Evolutionary conservation across 2,888 invertebrate species (phyloP), one percentile per base, ranked within the genome.

Genomic region (Zygaena filipendulae): DNA sequence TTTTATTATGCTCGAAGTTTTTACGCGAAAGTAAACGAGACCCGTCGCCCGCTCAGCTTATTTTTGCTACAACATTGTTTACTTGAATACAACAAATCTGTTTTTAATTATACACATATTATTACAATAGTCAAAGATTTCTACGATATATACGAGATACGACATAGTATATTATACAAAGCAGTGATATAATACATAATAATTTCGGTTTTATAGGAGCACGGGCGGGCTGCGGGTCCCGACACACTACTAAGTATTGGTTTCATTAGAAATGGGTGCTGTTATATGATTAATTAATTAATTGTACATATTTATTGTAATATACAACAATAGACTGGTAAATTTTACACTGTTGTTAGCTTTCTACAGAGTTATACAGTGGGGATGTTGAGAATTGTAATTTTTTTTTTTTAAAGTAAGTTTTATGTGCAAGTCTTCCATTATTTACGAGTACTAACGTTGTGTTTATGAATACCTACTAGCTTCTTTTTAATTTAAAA

Each of bases 271-370:
- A 58, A 74, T 69, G 70, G 75, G 79, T 79, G 77, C 77, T 79
- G 71, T 67, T 70, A 66, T 61, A 69, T 59, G 55, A 67, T 70
- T 70, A 69, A 62, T 72, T 77, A 72, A 67, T 70, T 70, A 69
- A 62, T 72, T 77, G 72, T 79, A 77, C 67, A 79, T 79, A 79
- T 69, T 69, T 74, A 75, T 71, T 72, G 61, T 71, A 77, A 70
- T 72, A 71, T 74, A 71, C 52, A 49, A 62, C 75, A 77, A 77
- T 79, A 79, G 77, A 72, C 77, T 74, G 77, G 77, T 75, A 74
- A n/a, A 66, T 60, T 69, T 72, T 74, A 74, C 62, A 70, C 45
- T 67, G 72, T 75, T 77, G 62, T 75, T 75, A 75, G 75, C 70
- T 74, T 75, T 71, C 74, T 74, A 75, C 74, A 72, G 63, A 74